Percentiles rank a stretch among this genome's conserved stretches.
Conservation (phyloP, 2,797 vertebrate genomes). For the Tragopan temminckii region DNA sequence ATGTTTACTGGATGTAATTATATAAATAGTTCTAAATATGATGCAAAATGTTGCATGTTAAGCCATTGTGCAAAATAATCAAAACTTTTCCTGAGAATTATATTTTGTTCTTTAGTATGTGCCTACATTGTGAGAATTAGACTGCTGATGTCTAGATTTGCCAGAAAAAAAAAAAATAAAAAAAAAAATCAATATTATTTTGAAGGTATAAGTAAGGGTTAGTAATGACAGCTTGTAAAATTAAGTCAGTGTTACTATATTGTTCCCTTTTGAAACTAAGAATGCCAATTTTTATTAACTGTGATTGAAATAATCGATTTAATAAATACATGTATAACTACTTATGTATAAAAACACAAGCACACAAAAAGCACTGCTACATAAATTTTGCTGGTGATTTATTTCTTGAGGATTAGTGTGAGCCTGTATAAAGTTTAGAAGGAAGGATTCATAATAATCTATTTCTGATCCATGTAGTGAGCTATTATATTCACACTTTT, state of each 20-base stretch:
- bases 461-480: background rate
- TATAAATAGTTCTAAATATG: background rate
- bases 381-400: background rate
- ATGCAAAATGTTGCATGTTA: background rate
- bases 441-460: background rate
- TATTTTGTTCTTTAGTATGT: background rate
- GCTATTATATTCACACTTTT: background rate
- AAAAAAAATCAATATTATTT: background rate
- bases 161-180: background rate
- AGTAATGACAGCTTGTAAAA: background rate
- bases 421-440: background rate
- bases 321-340: background rate
- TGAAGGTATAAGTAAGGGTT: background rate
- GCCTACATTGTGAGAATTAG: background rate
- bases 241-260: background rate
- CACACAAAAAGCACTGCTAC: background rate
- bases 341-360: background rate
- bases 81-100: background rate
- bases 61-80: background rate
- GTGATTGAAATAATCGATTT: background rate
- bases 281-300: background rate
- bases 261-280: background rate
- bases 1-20: constrained; percentile 8
- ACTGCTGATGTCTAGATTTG: background rate
- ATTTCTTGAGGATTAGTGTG: background rate